Evolutionary conservation across 2,113 vertebrate genomes (phyloP).

Genomic region (Pteruthius melanotis): DNA sequence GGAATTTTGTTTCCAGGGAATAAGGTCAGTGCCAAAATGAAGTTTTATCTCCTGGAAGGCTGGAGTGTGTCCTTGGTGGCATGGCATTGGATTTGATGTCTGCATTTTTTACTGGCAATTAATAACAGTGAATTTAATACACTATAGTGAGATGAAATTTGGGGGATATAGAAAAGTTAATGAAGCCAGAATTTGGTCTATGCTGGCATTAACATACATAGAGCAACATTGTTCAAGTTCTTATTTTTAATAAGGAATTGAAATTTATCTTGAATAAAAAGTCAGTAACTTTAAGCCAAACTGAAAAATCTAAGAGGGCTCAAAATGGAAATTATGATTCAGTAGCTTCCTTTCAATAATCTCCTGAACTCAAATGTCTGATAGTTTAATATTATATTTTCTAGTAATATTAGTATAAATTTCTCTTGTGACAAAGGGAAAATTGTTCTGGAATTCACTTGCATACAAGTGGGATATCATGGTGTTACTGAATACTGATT

Average conservation of each 20-base stretch:
- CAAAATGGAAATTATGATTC: not conserved
- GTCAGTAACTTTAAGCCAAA: not conserved
- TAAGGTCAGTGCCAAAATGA: not conserved
- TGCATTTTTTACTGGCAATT: not conserved
- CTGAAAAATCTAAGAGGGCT: not conserved
- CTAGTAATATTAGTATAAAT: not conserved
- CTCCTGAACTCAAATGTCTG: not conserved
- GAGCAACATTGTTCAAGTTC: not conserved
- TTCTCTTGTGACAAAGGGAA: not conserved
- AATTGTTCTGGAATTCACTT: not conserved
- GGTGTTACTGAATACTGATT: not conserved
- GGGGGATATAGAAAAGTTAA: not conserved
- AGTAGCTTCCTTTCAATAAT: not conserved
- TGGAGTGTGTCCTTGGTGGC: accelerated
- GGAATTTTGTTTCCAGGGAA: not conserved
- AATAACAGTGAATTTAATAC: not conserved
- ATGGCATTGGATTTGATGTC: not conserved
- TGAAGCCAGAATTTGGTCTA: not conserved
- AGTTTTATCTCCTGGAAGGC: not conserved
- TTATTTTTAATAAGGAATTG: not conserved
- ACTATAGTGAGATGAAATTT: not conserved
- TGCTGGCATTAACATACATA: not conserved
- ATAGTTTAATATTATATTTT: not conserved
- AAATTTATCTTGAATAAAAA: not conserved
- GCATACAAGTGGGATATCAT: not conserved